Conservation (phyloP, 1,140 invertebrate genomes). For the Spodoptera frugiperda region DNA sequence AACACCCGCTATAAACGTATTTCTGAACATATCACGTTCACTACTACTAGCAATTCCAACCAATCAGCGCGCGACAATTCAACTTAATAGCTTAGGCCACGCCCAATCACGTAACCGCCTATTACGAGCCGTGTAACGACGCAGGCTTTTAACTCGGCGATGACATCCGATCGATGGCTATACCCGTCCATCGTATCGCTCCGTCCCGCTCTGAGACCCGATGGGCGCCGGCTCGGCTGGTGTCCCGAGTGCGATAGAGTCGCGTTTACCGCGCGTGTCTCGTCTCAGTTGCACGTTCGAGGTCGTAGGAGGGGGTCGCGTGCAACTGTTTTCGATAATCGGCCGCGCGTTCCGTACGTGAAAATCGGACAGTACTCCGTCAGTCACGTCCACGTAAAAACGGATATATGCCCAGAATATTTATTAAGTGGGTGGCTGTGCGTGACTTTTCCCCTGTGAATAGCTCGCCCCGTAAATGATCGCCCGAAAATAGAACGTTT, state of each 20-base stretch:
- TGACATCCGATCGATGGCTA: slow-evolving; percentile 71
- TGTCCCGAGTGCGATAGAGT: slow-evolving; percentile 77
- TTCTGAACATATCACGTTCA: slow-evolving; percentile 85
- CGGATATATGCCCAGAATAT: slow-evolving; percentile 86
- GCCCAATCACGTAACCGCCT: slow-evolving; percentile 86
- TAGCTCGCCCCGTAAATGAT: slow-evolving; percentile 79
- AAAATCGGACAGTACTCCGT: slow-evolving; percentile 82
- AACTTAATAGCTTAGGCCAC: slow-evolving; percentile 83
- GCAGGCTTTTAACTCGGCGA: slow-evolving; percentile 83
- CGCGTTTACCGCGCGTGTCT: slow-evolving; percentile 81
- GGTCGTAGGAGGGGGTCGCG: slow-evolving; percentile 82
- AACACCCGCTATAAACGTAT: slow-evolving; percentile 83
- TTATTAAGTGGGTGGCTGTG: slow-evolving; percentile 86
- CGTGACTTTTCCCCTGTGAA: slow-evolving; percentile 84
- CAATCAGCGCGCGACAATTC: slow-evolving; percentile 85
- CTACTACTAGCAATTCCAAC: slow-evolving; percentile 85
- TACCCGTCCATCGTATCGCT: slow-evolving; percentile 61
- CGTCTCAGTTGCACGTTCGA: slow-evolving; percentile 84
- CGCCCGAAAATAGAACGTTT: slow-evolving; percentile 77
- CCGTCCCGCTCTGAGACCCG: slow-evolving; percentile 69
- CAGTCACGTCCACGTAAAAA: slow-evolving; percentile 85
- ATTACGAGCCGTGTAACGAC: slow-evolving; percentile 84
- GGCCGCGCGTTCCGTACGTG: slow-evolving; percentile 84
- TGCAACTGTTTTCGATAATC: slow-evolving; percentile 86
- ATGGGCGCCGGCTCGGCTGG: slow-evolving; percentile 63